These are phyloP conservation scores for Caradrina clavipalpis DNA, from an alignment of 2,888 invertebrate genomes.

Conservation along the genomic window DNA sequence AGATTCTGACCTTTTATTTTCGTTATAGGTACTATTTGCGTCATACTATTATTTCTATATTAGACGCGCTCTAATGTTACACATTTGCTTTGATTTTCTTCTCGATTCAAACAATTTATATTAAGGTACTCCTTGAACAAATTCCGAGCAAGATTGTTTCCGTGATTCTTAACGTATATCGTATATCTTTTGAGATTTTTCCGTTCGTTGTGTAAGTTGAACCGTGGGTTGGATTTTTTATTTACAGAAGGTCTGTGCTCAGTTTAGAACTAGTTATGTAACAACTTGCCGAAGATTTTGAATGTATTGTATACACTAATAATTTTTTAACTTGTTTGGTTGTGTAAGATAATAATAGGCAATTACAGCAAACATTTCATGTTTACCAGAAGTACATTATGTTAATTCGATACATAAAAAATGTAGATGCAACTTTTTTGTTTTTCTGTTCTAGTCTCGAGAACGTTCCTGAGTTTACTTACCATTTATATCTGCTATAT, in stretches of 20 bases:
- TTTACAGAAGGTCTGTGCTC: background rate
- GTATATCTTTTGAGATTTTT: background rate
- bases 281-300: background rate
- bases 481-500: constrained; percentile 18
- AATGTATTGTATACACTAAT: background rate
- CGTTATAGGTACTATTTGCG: background rate
- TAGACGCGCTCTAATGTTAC: background rate
- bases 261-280: background rate
- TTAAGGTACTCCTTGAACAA: background rate
- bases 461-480: constrained; percentile 21
- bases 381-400: constrained; percentile 21
- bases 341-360: background rate
- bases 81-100: background rate
- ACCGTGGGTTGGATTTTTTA: background rate
- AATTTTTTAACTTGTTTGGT: background rate
- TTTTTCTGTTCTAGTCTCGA: constrained; percentile 14
- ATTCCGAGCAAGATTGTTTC: background rate
- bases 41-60: background rate
- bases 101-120: background rate
- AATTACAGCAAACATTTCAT: constrained; percentile 6
- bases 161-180: background rate
- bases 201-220: background rate
- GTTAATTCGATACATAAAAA: constrained; percentile 18
- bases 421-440: constrained; percentile 19
- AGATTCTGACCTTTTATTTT: background rate